These are phyloP conservation scores for Drosophila asahinai DNA, from an alignment of 1,140 invertebrate genomes.

Conservation along the genomic window DNA sequence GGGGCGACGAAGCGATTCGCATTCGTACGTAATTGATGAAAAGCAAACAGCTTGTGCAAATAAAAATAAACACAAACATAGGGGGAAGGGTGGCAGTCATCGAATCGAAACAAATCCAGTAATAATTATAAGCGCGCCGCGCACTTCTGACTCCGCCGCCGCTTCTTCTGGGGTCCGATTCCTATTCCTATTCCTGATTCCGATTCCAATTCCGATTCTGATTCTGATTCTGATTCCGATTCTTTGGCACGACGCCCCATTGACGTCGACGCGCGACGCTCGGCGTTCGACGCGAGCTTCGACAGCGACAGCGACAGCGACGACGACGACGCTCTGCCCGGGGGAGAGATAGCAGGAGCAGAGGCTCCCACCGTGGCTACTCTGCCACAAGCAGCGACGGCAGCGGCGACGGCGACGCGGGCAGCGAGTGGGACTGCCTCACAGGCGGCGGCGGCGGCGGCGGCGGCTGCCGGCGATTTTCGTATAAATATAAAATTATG, in stretches of 20 bases:
- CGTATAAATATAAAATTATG: slow-evolving; percentile 82
- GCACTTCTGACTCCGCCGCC: slow-evolving; percentile 33
- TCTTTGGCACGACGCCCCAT: slow-evolving; percentile 47
- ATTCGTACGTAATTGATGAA: slow-evolving; percentile 42
- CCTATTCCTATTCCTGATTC: slow-evolving; percentile 13
- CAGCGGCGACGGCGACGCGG: slow-evolving; percentile 7
- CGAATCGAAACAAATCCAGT: slow-evolving; percentile 66
- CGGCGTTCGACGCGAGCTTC: neutral
- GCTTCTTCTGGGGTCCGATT: neutral
- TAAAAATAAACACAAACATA: slow-evolving; percentile 5
- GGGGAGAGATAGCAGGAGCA: slow-evolving; percentile 19
- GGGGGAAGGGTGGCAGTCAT: slow-evolving; percentile 23
- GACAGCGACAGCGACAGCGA: slow-evolving; percentile 1
- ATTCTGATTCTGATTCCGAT: slow-evolving; percentile 29
- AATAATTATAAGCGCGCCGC: slow-evolving; percentile 69
- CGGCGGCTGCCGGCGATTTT: slow-evolving; percentile 52
- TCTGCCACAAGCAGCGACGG: slow-evolving; percentile 7
- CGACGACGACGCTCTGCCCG: slow-evolving; percentile 9
- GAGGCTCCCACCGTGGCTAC: slow-evolving; percentile 1
- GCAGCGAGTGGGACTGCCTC: slow-evolving; percentile 36
- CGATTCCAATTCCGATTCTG: slow-evolving; percentile 5
- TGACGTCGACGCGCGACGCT: slow-evolving; percentile 41
- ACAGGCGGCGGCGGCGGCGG: slow-evolving; percentile 34
- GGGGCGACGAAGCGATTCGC: no score
- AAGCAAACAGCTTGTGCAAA: slow-evolving; percentile 42